Conservation (phyloP, 2,888 invertebrate species). For the Cryptops parisi region DNA sequence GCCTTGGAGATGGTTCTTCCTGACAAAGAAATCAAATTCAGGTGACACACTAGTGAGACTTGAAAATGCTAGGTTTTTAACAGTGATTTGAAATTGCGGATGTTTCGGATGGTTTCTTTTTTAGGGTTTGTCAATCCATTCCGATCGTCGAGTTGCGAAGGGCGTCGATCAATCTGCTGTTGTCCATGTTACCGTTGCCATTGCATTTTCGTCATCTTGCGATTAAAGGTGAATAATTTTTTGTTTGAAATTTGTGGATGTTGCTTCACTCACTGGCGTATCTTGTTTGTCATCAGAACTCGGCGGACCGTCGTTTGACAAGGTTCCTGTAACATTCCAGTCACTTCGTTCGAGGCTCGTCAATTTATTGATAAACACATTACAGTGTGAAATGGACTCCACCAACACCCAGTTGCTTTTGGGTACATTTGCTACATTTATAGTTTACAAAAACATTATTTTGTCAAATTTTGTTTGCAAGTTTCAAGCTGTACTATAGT, state of each 20-base stretch:
- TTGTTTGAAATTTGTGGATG: slow-evolving; percentile 13
- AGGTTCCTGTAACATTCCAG: slow-evolving; percentile 20
- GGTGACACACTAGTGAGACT: slow-evolving; percentile 30
- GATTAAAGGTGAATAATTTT: slow-evolving; percentile 29
- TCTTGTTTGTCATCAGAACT: slow-evolving; percentile 10
- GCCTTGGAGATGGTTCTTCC: slow-evolving; percentile 83
- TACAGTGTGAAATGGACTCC: slow-evolving; percentile 70
- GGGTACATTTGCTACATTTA: slow-evolving; percentile 31
- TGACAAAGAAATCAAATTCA: slow-evolving; percentile 62
- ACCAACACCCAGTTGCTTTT: slow-evolving; percentile 76
- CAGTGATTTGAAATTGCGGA: not conserved
- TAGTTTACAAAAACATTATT: too few relatives aligned
- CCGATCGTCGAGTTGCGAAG: slow-evolving; percentile 48
- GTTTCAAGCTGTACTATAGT: too few relatives aligned
- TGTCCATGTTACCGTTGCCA: slow-evolving; percentile 83
- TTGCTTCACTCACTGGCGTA: slow-evolving; percentile 8
- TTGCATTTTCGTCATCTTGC: slow-evolving; percentile 60
- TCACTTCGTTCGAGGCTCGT: slow-evolving; percentile 54
- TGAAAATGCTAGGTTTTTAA: not conserved
- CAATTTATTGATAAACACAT: slow-evolving; percentile 64
- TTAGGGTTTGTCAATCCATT: not conserved
- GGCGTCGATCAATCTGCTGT: slow-evolving; percentile 77
- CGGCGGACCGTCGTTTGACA: slow-evolving; percentile 12
- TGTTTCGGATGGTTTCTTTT: not conserved
- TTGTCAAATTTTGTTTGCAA: too few relatives aligned